Percentiles rank a stretch among this genome's conserved stretches.
Evolutionary conservation across 2,888 invertebrate genomes (phyloP).

Genomic region (Gastracanthus pulcherrimus): DNA sequence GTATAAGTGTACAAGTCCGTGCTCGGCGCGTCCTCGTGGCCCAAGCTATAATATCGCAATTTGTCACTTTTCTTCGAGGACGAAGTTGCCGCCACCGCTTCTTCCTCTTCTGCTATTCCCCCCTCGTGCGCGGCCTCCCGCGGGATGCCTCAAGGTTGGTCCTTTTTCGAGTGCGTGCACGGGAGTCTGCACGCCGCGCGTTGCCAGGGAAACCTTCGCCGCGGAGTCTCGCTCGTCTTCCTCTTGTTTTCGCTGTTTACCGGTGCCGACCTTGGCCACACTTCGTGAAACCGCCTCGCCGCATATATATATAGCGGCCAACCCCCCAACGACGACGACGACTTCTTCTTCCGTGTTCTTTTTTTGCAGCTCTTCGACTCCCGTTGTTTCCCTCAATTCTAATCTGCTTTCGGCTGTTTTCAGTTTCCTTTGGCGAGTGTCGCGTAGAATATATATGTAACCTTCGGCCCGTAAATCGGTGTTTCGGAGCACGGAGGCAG

Average conservation of each 20-base stretch:
- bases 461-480: slow-evolving; percentile 35
- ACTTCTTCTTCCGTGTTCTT: background rate
- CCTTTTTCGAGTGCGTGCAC: slow-evolving; percentile 47
- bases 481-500: background rate
- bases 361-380: background rate
- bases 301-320: background rate
- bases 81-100: background rate
- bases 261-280: slow-evolving; percentile 74
- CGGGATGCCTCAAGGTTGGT: slow-evolving; percentile 64
- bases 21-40: background rate
- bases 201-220: slow-evolving; percentile 44
- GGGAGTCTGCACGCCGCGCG: slow-evolving; percentile 6
- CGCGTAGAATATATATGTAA: background rate
- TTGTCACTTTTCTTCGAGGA: slow-evolving; percentile 50
- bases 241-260: slow-evolving; percentile 62
- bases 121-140: slow-evolving; percentile 51
- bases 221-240: slow-evolving; percentile 12
- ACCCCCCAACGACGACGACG: background rate
- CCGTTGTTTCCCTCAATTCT: background rate
- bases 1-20: no score
- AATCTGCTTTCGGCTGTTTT: background rate
- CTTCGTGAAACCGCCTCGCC: slow-evolving; percentile 64
- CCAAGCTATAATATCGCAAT: slow-evolving; percentile 49
- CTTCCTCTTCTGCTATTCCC: no score
- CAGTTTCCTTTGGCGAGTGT: no score